Conservation (phyloP, 2,888 invertebrate species). For the Siphlonurus alternatus region DNA sequence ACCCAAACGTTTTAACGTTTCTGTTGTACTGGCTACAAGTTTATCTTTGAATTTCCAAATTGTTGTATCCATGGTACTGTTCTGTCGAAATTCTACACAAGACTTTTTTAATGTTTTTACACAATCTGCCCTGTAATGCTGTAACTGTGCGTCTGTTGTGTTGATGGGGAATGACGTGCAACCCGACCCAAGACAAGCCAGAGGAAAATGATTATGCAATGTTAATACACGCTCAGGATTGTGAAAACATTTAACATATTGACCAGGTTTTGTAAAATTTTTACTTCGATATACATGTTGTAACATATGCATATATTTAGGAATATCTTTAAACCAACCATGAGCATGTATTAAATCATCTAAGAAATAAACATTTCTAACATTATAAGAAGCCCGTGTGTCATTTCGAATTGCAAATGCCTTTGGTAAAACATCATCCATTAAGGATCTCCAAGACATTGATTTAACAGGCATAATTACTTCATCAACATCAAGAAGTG, state of each 20-base stretch:
- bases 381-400: slow-evolving; percentile 65
- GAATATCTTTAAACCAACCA: slow-evolving; percentile 61
- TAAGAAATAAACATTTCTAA: slow-evolving; percentile 82
- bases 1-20: slow-evolving; percentile 51
- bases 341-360: slow-evolving; percentile 71
- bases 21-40: slow-evolving; percentile 49
- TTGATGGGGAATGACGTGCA: slow-evolving; percentile 76
- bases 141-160: slow-evolving; percentile 67
- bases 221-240: slow-evolving; percentile 77
- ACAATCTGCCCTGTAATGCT: slow-evolving; percentile 89
- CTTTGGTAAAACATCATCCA: slow-evolving; percentile 52
- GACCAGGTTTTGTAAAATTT: slow-evolving; percentile 84
- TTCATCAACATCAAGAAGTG: slow-evolving; percentile 86
- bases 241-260: slow-evolving; percentile 88
- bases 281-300: slow-evolving; percentile 79
- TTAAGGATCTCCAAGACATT: slow-evolving; percentile 55
- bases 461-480: slow-evolving; percentile 77
- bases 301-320: slow-evolving; percentile 82
- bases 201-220: slow-evolving; percentile 82
- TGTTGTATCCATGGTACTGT: slow-evolving; percentile 66
- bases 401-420: slow-evolving; percentile 47
- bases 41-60: slow-evolving; percentile 77
- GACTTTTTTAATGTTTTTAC: slow-evolving; percentile 70
- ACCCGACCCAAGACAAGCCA: slow-evolving; percentile 62
- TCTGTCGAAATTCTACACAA: slow-evolving; percentile 65